Evolutionary conservation across 2,797 vertebrate genomes (phyloP).

Genomic region (Tragelaphus eurycerus): DNA sequence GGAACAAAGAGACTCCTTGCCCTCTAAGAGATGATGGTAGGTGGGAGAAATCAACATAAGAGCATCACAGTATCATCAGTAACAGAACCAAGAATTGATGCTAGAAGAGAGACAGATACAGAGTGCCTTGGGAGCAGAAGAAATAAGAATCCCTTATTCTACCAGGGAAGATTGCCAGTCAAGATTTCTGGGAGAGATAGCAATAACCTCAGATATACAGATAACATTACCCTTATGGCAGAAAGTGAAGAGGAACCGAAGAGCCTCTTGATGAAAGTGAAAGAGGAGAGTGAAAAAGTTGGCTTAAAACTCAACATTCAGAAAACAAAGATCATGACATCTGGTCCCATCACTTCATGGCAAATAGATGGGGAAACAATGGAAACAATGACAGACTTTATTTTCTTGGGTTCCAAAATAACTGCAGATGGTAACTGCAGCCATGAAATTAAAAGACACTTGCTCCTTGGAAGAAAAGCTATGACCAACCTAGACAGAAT

Average conservation of each 20-base stretch:
- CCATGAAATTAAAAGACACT: neutral
- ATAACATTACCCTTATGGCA: neutral
- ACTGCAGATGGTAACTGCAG: neutral
- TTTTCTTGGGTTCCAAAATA: neutral
- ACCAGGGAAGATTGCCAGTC: neutral
- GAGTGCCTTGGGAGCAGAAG: neutral
- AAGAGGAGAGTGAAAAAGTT: neutral
- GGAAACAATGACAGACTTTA: neutral
- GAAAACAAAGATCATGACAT: neutral
- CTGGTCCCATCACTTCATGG: neutral
- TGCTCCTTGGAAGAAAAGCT: neutral
- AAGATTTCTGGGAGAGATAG: neutral
- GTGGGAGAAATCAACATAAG: neutral
- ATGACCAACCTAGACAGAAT: neutral
- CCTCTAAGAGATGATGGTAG: neutral
- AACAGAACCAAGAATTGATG: neutral
- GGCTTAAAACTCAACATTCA: neutral
- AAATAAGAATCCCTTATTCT: neutral
- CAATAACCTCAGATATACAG: neutral
- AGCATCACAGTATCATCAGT: neutral
- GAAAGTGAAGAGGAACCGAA: neutral
- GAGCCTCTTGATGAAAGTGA: neutral
- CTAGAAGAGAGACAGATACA: neutral
- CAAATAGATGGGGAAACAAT: neutral
- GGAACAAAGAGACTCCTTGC: neutral